These are phyloP conservation scores for Cephus cinctus DNA, from an alignment of 1,140 invertebrate genomes.

Conservation along the genomic window DNA sequence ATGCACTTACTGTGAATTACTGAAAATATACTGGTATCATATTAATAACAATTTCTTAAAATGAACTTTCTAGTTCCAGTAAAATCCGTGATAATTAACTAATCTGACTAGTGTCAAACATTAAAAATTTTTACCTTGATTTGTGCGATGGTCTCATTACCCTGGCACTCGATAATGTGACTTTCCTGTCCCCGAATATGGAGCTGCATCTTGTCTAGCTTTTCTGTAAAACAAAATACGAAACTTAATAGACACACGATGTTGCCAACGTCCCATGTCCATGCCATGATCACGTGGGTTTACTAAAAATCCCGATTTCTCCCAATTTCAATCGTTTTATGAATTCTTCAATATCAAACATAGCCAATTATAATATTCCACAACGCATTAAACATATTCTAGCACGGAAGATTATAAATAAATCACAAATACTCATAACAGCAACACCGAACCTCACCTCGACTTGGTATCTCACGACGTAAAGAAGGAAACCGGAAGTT, in stretches of 20 bases:
- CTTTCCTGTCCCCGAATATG: conserved; percentile 62
- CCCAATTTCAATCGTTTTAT: background rate
- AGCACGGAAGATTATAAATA: background rate
- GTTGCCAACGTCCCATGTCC: conserved; percentile 1
- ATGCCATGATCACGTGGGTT: background rate
- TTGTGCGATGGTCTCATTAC: conserved; percentile 60
- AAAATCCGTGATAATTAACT: background rate
- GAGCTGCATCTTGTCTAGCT: conserved; percentile 62
- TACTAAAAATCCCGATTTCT: background rate
- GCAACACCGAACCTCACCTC: conserved; percentile 22
- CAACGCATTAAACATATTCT: background rate
- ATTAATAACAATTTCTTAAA: conserved; percentile 4
- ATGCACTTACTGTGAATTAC: conserved; percentile 29
- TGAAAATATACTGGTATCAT: background rate
- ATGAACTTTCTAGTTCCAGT: background rate
- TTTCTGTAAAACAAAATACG: conserved; percentile 13
- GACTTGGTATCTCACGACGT: conserved; percentile 18
- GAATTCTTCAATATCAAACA: background rate
- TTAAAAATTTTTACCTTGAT: conserved; percentile 60
- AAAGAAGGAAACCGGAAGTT: conserved; percentile 20
- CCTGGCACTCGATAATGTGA: conserved; percentile 62
- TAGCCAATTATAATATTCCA: background rate
- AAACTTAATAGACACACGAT: background rate
- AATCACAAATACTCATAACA: conserved; percentile 12
- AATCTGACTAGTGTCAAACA: background rate